These are phyloP conservation scores for Tanypteryx hageni DNA, from an alignment of 2,888 invertebrate species.

Conservation along the genomic window DNA sequence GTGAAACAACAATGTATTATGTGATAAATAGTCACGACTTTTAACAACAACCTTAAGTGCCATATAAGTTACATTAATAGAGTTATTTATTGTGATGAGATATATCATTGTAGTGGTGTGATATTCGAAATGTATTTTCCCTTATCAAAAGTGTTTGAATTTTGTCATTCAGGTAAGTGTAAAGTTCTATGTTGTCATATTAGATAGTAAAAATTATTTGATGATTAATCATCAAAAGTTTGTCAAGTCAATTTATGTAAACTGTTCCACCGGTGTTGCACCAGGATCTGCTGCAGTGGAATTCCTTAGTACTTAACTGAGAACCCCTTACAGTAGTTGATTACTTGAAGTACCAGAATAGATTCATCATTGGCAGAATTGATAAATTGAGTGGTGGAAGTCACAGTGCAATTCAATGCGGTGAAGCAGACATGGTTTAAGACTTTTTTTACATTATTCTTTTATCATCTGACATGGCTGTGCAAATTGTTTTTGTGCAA, in stretches of 20 bases:
- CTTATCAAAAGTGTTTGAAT: conserved; percentile 57
- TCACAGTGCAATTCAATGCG: conserved; percentile 28
- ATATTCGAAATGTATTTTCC: conserved; percentile 57
- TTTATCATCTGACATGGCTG: conserved; percentile 55
- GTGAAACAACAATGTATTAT: conserved; percentile 47
- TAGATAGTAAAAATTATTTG: conserved; percentile 56
- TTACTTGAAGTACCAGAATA: conserved; percentile 31
- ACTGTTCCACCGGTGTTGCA: neutral
- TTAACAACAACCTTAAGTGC: conserved; percentile 56
- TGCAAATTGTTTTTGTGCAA: conserved; percentile 51
- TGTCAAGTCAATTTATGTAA: conserved; percentile 47
- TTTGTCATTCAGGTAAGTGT: conserved; percentile 62
- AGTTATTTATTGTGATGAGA: conserved; percentile 63
- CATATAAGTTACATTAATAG: conserved; percentile 63
- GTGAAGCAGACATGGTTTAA: neutral
- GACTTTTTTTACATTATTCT: conserved; percentile 32
- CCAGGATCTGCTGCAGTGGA: conserved; percentile 53
- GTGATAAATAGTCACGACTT: conserved; percentile 60
- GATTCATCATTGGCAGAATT: neutral
- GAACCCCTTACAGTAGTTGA: neutral
- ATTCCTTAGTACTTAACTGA: conserved; percentile 58
- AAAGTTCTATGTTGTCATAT: conserved; percentile 55
- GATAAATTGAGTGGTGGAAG: conserved; percentile 45
- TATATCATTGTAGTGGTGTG: conserved; percentile 59
- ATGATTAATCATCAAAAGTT: conserved; percentile 47